Conservation (phyloP, 2,113 vertebrate species). For the Ailuropoda melanoleuca region DNA sequence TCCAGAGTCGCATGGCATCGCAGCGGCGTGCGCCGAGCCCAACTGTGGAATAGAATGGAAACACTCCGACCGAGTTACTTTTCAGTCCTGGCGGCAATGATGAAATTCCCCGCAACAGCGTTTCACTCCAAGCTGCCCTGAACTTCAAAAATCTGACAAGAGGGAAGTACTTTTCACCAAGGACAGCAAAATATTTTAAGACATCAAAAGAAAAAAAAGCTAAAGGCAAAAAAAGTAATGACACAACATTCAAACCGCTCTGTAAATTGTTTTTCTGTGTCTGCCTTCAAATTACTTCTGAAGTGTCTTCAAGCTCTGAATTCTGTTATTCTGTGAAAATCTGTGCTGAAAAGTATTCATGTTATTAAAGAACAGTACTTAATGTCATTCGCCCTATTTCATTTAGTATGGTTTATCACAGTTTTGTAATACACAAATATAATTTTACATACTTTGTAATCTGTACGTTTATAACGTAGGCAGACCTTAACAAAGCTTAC, state of each 20-base stretch:
- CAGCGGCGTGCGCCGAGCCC: background rate
- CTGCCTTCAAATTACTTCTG: background rate
- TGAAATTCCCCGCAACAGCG: background rate
- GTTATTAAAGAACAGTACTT: constrained; percentile 20
- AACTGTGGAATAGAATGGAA: background rate
- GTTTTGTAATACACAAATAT: background rate
- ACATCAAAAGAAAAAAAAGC: constrained; percentile 9
- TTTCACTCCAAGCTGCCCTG: background rate
- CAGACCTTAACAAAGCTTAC: background rate
- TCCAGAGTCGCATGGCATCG: too few species aligned
- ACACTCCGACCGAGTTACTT: background rate
- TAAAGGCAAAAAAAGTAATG: constrained; percentile 16
- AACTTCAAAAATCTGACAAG: constrained; percentile 31
- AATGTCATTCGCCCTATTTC: background rate
- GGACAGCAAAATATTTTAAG: constrained; percentile 35
- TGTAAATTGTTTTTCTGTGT: constrained; percentile 36
- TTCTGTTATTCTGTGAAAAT: constrained; percentile 21
- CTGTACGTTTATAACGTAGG: background rate
- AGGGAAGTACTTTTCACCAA: constrained; percentile 35
- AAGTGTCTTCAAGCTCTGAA: constrained; percentile 8
- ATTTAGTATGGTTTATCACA: background rate
- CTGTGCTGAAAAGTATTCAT: background rate
- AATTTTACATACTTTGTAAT: background rate
- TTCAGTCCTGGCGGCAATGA: background rate
- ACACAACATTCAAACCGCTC: constrained; percentile 30